A percentile compares a stretch with the other conserved stretches of the same genome.
Evolutionary conservation across 2,113 vertebrate species (phyloP).

Genomic region (Capreolus pygargus): DNA sequence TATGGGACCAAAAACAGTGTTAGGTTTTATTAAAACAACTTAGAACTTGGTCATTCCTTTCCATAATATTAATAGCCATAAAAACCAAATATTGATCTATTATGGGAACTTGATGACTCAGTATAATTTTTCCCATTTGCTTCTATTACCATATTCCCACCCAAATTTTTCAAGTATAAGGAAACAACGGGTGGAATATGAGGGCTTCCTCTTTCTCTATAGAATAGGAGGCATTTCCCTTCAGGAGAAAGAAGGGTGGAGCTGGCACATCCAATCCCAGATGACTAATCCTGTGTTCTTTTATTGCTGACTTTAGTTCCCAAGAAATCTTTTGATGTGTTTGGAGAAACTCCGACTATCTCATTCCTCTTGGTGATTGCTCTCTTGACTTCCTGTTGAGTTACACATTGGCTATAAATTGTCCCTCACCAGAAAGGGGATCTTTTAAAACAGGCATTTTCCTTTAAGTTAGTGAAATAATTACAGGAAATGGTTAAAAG

Average conservation of each 20-base stretch:
- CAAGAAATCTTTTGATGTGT: conserved; percentile 57
- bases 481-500: conserved; percentile 60
- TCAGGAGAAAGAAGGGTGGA: not conserved
- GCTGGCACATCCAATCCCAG: not conserved
- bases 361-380: conserved; percentile 27
- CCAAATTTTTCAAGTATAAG: conserved; percentile 2
- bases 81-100: not conserved
- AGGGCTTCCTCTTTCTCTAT: conserved; percentile 5
- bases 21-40: not conserved
- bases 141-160: not conserved
- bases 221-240: conserved; percentile 33
- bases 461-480: conserved; percentile 61
- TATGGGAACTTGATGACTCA: not conserved
- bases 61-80: not conserved
- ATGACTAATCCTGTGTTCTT: conserved; percentile 52
- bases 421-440: not conserved
- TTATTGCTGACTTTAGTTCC: conserved; percentile 38
- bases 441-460: conserved; percentile 54
- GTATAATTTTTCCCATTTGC: not conserved
- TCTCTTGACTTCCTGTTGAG: conserved; percentile 38
- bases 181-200: conserved; percentile 6
- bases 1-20: not conserved
- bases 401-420: conserved; percentile 54
- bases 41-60: not conserved
- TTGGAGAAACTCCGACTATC: conserved; percentile 19